phyloP scores from a whole-genome alignment of 2,888 invertebrate species.

The Zele albiditarsus region DNA sequence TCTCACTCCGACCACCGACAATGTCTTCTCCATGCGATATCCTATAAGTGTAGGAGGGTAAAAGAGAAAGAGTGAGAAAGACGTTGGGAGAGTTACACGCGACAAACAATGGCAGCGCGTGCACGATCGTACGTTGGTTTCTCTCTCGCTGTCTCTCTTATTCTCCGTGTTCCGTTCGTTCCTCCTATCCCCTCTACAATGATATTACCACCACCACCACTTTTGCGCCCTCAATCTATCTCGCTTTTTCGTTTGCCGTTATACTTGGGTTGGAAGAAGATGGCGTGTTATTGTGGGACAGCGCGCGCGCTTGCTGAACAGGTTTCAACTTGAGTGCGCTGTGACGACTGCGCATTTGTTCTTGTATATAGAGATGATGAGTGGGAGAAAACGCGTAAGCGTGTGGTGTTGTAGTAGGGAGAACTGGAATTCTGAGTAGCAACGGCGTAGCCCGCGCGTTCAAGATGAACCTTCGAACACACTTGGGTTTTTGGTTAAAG shows the following conservation, averaged over 20 bases:
- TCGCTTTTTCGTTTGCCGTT: background rate
- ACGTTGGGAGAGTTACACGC: constrained; percentile 65
- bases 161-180: constrained; percentile 33
- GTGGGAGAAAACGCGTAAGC: constrained; percentile 28
- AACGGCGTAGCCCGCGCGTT: constrained; percentile 67
- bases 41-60: background rate
- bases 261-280: background rate
- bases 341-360: constrained; percentile 7
- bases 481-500: constrained; percentile 61
- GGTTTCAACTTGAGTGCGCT: background rate
- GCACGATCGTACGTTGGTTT: constrained; percentile 57
- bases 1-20: background rate
- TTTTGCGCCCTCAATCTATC: background rate
- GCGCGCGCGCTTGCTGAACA: background rate
- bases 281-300: background rate
- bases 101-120: constrained; percentile 72
- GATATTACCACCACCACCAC: background rate
- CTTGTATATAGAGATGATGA: background rate
- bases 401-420: constrained; percentile 55
- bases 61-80: background rate
- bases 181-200: constrained; percentile 38
- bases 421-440: constrained; percentile 73
- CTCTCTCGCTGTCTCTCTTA: constrained; percentile 46
- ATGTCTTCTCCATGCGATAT: background rate
- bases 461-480: background rate